Evolutionary conservation across 2,113 vertebrate species (phyloP).

Genomic region (Bos taurus): DNA sequence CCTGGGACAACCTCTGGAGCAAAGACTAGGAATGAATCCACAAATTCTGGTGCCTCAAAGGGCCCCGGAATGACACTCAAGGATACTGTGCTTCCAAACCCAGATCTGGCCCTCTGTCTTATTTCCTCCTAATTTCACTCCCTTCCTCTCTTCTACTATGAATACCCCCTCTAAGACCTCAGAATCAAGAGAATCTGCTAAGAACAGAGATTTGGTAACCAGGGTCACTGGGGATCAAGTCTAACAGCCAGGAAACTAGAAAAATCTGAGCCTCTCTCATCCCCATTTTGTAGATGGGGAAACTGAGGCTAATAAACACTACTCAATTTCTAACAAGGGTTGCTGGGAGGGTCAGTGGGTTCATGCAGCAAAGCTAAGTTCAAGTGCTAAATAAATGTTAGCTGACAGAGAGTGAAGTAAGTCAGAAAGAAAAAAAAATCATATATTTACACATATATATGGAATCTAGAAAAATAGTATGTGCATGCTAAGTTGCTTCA

Average conservation of each 20-base stretch:
- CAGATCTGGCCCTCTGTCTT: background rate
- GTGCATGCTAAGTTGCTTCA: background rate
- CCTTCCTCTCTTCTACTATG: background rate
- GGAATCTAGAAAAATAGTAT: background rate
- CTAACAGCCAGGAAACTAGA: background rate
- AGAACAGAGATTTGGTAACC: background rate
- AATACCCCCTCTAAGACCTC: too few relatives aligned
- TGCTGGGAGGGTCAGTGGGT: background rate
- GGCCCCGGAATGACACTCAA: background rate
- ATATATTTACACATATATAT: background rate
- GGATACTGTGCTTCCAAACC: background rate
- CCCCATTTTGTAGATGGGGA: background rate
- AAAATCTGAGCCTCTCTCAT: background rate
- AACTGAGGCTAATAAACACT: background rate
- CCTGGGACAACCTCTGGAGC: background rate
- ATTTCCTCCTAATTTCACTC: background rate
- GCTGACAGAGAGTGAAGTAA: background rate
- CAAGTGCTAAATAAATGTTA: background rate
- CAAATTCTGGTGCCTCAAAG: background rate
- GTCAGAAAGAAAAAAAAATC: background rate
- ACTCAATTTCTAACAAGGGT: background rate
- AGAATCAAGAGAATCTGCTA: background rate
- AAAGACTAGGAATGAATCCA: background rate
- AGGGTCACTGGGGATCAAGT: background rate
- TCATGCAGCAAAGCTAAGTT: fast-evolving